phyloP scores from a whole-genome alignment of 2,888 invertebrate species.

The Bhutanitis thaidina region DNA sequence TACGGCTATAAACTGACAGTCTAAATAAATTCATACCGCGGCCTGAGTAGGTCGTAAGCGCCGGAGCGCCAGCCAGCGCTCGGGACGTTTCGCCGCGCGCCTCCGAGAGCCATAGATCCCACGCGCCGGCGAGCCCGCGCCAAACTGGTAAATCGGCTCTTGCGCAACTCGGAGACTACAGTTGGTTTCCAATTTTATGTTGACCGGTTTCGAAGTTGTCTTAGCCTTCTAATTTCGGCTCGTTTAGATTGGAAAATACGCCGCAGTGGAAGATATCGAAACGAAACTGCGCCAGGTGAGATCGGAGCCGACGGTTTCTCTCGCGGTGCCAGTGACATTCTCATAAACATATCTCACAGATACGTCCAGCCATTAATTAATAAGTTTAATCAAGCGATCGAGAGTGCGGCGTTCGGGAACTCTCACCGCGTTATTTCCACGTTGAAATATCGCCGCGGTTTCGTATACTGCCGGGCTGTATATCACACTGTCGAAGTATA shows the following conservation, averaged over 20 bases:
- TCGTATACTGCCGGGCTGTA: conserved; percentile 17
- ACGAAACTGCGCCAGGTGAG: conserved; percentile 39
- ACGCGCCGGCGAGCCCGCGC: conserved; percentile 55
- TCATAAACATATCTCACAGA: conserved; percentile 31
- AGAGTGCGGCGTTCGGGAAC: conserved; percentile 17
- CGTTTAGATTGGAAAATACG: conserved; percentile 77
- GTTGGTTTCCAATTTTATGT: conserved; percentile 80
- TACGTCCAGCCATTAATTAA: conserved; percentile 30
- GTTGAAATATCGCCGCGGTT: conserved; percentile 18
- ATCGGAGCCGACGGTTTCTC: conserved; percentile 34
- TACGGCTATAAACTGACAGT: conserved; percentile 60
- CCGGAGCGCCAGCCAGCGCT: conserved; percentile 20
- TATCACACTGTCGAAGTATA: conserved; percentile 14
- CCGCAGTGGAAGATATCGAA: conserved; percentile 44
- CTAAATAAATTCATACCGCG: conserved; percentile 47
- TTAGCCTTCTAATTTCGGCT: conserved; percentile 78
- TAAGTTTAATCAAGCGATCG: conserved; percentile 26
- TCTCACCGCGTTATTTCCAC: conserved; percentile 21
- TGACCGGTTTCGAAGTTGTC: conserved; percentile 77
- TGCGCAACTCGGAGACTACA: conserved; percentile 74
- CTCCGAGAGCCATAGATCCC: conserved; percentile 56
- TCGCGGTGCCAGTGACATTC: conserved; percentile 25
- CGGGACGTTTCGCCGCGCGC: conserved; percentile 24
- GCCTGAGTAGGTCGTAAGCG: conserved; percentile 43
- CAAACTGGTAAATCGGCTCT: conserved; percentile 69